phyloP scores from a whole-genome alignment of 2,113 vertebrate species.

The Petrocephalus zakoni region DNA sequence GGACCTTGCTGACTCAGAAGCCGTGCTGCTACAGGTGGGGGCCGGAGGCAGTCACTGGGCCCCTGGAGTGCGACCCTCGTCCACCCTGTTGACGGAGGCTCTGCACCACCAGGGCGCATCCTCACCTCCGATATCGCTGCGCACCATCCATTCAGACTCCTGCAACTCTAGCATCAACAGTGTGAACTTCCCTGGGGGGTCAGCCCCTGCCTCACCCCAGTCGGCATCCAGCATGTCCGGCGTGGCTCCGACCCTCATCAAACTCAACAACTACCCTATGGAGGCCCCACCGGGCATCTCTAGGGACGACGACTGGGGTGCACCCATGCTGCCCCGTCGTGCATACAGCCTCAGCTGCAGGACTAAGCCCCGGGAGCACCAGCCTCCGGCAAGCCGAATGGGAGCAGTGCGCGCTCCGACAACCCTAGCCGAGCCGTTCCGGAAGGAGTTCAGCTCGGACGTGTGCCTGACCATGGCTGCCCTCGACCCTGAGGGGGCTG shows the following conservation, averaged over 20 bases:
- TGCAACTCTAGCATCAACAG: slow-evolving; percentile 60
- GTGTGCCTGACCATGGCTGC: slow-evolving; percentile 49
- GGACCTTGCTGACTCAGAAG: slow-evolving; percentile 38
- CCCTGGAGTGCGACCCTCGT: slow-evolving; percentile 31
- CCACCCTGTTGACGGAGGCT: slow-evolving; percentile 53
- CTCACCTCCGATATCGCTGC: slow-evolving; percentile 46
- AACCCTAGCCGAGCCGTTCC: fast-evolving
- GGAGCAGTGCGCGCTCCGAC: slow-evolving; percentile 22
- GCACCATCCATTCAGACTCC: slow-evolving; percentile 60
- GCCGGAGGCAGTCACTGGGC: slow-evolving; percentile 45
- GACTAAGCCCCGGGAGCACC: neutral
- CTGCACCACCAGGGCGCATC: slow-evolving; percentile 63
- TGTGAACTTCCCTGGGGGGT: slow-evolving; percentile 48
- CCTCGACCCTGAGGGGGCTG: slow-evolving; percentile 54
- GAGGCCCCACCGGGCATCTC: neutral
- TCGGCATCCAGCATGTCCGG: slow-evolving; percentile 17
- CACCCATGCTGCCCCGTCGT: neutral
- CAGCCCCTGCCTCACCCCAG: slow-evolving; percentile 26
- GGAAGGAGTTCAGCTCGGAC: slow-evolving; percentile 40
- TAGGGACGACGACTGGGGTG: fast-evolving
- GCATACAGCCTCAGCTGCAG: slow-evolving; percentile 26
- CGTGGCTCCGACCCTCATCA: slow-evolving; percentile 55
- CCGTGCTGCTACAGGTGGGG: slow-evolving; percentile 45
- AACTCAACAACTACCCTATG: slow-evolving; percentile 55
- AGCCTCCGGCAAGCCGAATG: fast-evolving